A percentile compares a stretch with the other conserved stretches of the same genome.
These are phyloP conservation scores for Oncopodura yosiiana DNA, from an alignment of 1,140 invertebrate genomes.

Conservation along the genomic window DNA sequence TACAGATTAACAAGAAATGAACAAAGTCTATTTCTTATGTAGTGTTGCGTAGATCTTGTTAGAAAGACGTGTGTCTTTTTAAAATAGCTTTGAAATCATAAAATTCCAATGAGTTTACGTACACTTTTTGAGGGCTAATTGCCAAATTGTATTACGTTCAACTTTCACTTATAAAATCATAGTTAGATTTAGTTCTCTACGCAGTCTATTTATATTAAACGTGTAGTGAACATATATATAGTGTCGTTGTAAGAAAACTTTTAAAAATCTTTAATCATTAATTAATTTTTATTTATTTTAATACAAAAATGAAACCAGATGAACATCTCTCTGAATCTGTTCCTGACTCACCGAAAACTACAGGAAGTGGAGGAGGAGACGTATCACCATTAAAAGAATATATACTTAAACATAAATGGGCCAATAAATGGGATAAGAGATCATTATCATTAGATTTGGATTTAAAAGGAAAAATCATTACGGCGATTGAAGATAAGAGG, in stretches of 20 bases:
- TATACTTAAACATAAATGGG: conserved; percentile 32
- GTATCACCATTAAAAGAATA: conserved; percentile 34
- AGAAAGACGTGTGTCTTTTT: no score
- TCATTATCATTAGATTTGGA: conserved; percentile 31
- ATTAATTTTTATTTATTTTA: conserved; percentile 5
- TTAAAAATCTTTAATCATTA: neutral
- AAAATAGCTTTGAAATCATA: no score
- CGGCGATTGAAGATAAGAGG: conserved; percentile 33
- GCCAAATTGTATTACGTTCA: no score
- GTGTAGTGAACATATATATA: neutral
- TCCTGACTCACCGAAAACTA: conserved; percentile 24
- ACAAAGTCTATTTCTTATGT: no score
- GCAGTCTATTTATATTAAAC: neutral
- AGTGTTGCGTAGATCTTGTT: no score
- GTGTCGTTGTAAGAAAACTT: neutral
- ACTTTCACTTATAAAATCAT: no score
- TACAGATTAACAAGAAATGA: no score
- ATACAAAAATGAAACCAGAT: conserved; percentile 13
- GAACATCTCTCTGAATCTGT: conserved; percentile 27
- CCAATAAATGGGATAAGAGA: conserved; percentile 30
- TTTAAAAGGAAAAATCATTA: conserved; percentile 32
- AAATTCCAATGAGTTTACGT: no score
- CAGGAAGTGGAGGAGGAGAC: conserved; percentile 15
- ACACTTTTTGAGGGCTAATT: no score
- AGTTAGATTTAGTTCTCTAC: neutral